phyloP scores from a whole-genome alignment of 2,888 invertebrate genomes.

The Microctonus aethiopoides region DNA sequence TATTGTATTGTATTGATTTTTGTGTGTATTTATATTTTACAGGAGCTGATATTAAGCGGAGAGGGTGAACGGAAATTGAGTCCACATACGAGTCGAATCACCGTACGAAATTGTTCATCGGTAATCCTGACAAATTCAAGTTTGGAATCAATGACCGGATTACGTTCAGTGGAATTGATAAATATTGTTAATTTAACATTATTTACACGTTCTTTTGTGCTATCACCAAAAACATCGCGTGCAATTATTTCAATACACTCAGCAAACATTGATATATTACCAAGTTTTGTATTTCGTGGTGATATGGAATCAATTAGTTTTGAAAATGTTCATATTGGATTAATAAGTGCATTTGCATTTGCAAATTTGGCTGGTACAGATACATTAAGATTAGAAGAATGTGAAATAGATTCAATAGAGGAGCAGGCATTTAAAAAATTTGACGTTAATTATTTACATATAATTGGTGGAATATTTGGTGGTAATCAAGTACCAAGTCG shows the following conservation, averaged over 20 bases:
- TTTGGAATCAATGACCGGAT: slow-evolving; percentile 72
- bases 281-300: slow-evolving; percentile 76
- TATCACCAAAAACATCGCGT: slow-evolving; percentile 50
- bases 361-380: slow-evolving; percentile 77
- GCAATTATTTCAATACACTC: slow-evolving; percentile 66
- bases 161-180: slow-evolving; percentile 74
- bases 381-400: slow-evolving; percentile 74
- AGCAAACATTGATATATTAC: slow-evolving; percentile 66
- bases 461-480: slow-evolving; percentile 73
- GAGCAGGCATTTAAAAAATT: slow-evolving; percentile 85
- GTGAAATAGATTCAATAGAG: slow-evolving; percentile 73
- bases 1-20: no score
- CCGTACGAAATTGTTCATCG: slow-evolving; percentile 74
- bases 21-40: no score
- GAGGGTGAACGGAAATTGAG: slow-evolving; percentile 71
- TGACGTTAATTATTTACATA: slow-evolving; percentile 74
- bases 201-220: slow-evolving; percentile 63
- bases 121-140: slow-evolving; percentile 63
- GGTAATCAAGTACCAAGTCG: slow-evolving; percentile 74
- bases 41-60: slow-evolving; percentile 74
- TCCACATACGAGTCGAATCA: slow-evolving; percentile 71
- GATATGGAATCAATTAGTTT: slow-evolving; percentile 77
- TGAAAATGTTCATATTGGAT: slow-evolving; percentile 72
- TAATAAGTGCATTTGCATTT: slow-evolving; percentile 79
- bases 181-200: slow-evolving; percentile 75